These are phyloP conservation scores for Hiodon tergisus DNA, from an alignment of 2,113 vertebrate species.

Conservation along the genomic window DNA sequence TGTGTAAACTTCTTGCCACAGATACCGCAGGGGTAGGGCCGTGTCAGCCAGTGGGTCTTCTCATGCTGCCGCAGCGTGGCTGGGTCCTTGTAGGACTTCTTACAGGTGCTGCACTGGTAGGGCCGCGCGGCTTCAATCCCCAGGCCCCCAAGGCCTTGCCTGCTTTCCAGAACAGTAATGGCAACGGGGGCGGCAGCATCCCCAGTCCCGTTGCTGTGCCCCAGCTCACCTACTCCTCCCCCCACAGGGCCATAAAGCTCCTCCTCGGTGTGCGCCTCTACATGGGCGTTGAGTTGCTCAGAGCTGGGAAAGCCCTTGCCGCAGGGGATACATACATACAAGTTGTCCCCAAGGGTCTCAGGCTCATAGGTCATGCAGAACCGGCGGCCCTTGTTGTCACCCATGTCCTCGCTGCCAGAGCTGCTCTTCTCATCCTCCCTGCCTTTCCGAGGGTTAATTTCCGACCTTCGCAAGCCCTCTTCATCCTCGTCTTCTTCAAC, in stretches of 20 bases:
- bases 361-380: conserved; percentile 92
- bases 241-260: conserved; percentile 76
- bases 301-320: conserved; percentile 98
- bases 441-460: conserved; percentile 38
- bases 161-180: conserved; percentile 41
- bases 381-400: conserved; percentile 88
- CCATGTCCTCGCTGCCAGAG: conserved; percentile 87
- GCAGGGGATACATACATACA: conserved; percentile 96
- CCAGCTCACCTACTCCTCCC: conserved; percentile 53
- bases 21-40: conserved; percentile 96
- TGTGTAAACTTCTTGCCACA: conserved; percentile 99
- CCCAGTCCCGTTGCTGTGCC: too few relatives aligned
- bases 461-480: conserved; percentile 55
- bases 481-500: conserved; percentile 78
- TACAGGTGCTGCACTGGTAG: conserved; percentile 88
- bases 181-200: conserved; percentile 45
- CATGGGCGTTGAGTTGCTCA: conserved; percentile 95
- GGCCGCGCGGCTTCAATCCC: conserved; percentile 82
- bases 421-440: conserved; percentile 83
- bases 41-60: conserved; percentile 97
- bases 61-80: conserved; percentile 95
- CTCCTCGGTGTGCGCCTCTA: conserved; percentile 95
- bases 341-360: conserved; percentile 92
- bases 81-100: conserved; percentile 97
- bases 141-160: conserved; percentile 71